Conservation (phyloP, 2,113 vertebrate genomes). For the Lichenostomus cassidix region DNA sequence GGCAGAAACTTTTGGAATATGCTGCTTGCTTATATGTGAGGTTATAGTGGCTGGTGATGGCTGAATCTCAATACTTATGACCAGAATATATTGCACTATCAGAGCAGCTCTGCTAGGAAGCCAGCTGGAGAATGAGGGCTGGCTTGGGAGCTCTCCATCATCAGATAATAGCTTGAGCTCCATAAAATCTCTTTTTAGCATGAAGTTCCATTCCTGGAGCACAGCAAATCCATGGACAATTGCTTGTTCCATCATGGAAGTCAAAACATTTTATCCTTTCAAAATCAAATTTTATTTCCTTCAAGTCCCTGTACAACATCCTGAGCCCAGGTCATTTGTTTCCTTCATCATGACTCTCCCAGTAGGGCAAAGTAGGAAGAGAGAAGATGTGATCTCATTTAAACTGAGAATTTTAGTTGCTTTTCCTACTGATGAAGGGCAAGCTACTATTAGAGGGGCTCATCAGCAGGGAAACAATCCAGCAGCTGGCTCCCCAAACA, state of each 20-base stretch:
- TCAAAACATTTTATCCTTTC: constrained; percentile 60
- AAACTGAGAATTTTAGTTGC: not conserved
- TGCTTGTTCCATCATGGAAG: constrained; percentile 56
- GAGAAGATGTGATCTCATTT: not conserved
- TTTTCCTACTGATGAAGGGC: not conserved
- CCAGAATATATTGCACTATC: constrained; percentile 35
- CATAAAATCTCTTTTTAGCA: constrained; percentile 53
- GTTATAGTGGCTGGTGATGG: not conserved
- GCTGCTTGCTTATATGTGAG: not conserved
- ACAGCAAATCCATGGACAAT: constrained; percentile 57
- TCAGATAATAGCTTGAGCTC: constrained; percentile 47
- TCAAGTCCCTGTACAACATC: not conserved
- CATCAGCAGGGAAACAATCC: not conserved
- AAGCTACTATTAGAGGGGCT: not conserved
- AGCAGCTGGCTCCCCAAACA: not conserved
- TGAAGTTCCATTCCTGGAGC: constrained; percentile 55
- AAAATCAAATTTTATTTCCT: constrained; percentile 51
- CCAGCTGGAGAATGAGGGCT: constrained; percentile 51
- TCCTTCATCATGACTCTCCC: not conserved
- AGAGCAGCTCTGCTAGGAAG: constrained; percentile 28
- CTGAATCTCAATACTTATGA: constrained; percentile 20
- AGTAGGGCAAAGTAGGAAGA: not conserved
- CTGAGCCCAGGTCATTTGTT: constrained; percentile 28
- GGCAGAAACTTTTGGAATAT: not conserved
- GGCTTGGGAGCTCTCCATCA: constrained; percentile 54